Percentiles rank a stretch among this genome's conserved stretches.
Conservation (phyloP, 2,113 vertebrate species). For the Bos taurus region DNA sequence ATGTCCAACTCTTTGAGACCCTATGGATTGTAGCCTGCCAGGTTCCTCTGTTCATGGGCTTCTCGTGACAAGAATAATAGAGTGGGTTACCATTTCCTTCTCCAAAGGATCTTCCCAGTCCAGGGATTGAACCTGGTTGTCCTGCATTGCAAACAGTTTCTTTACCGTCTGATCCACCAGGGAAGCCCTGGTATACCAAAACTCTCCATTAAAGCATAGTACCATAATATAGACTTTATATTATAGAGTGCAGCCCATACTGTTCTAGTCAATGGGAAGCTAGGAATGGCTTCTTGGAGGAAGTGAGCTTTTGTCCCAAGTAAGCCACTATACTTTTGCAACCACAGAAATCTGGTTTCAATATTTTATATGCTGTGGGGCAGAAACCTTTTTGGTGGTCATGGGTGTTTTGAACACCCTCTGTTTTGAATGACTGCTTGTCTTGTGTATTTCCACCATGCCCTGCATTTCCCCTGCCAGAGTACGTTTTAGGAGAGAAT, state of each 20-base stretch:
- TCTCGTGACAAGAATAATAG: background rate
- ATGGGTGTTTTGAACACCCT: no score
- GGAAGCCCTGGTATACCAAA: background rate
- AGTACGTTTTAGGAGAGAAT: fast-evolving
- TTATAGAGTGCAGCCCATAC: background rate
- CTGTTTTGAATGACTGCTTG: background rate
- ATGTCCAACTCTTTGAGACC: fast-evolving
- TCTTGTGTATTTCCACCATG: background rate
- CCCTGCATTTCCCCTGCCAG: fast-evolving
- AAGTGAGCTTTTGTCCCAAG: background rate
- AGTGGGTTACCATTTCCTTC: background rate
- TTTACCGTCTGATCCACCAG: background rate
- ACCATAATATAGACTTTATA: background rate
- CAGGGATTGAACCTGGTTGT: fast-evolving
- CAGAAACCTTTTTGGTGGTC: background rate
- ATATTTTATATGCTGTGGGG: background rate
- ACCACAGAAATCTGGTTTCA: background rate
- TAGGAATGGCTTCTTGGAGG: background rate
- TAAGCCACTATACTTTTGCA: background rate
- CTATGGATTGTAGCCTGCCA: fast-evolving
- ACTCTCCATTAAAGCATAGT: background rate
- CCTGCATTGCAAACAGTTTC: background rate
- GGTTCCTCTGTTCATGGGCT: background rate
- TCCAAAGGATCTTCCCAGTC: background rate
- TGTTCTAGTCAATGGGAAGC: background rate